A percentile compares a stretch with the other conserved stretches of the same genome.
Conservation (phyloP, 1,140 invertebrate species). For the Ganaspis sp. region DNA sequence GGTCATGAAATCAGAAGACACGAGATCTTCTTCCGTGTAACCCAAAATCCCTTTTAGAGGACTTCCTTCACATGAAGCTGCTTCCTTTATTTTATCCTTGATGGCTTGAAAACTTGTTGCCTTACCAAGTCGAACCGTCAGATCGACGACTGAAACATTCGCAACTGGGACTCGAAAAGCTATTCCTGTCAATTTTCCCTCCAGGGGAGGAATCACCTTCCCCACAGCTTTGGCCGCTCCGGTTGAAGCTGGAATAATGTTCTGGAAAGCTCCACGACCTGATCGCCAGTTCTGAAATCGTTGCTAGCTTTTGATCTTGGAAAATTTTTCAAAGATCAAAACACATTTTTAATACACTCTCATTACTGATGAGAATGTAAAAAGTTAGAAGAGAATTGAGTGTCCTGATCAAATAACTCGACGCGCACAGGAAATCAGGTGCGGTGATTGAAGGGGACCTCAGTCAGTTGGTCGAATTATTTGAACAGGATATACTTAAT, state of each 20-base stretch:
- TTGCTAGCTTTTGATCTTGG: constrained; percentile 92
- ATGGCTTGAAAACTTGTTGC: constrained; percentile 78
- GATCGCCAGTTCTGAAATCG: constrained; percentile 99
- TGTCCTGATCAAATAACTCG: too few relatives aligned
- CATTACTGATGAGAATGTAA: too few relatives aligned
- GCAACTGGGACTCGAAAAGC: constrained; percentile 86
- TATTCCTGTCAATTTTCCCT: constrained; percentile 82
- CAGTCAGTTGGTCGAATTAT: too few relatives aligned
- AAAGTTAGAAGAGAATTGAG: too few relatives aligned
- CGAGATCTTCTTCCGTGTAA: constrained; percentile 85
- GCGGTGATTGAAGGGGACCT: too few relatives aligned
- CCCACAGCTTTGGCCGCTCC: constrained; percentile 87
- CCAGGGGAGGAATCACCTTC: constrained; percentile 83
- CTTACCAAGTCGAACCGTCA: constrained; percentile 76
- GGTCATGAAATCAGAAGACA: constrained; percentile 82
- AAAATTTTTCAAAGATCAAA: too few relatives aligned
- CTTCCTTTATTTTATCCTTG: constrained; percentile 56
- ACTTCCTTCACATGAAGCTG: constrained; percentile 77
- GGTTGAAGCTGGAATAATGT: constrained; percentile 92
- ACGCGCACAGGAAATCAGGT: too few relatives aligned
- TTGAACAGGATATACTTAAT: too few relatives aligned
- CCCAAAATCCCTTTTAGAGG: constrained; percentile 80
- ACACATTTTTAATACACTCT: too few relatives aligned
- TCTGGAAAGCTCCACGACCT: constrained; percentile 94
- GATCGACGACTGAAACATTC: constrained; percentile 86